phyloP scores from a whole-genome alignment of 2,797 vertebrate genomes.

The Xerus rutilus region DNA sequence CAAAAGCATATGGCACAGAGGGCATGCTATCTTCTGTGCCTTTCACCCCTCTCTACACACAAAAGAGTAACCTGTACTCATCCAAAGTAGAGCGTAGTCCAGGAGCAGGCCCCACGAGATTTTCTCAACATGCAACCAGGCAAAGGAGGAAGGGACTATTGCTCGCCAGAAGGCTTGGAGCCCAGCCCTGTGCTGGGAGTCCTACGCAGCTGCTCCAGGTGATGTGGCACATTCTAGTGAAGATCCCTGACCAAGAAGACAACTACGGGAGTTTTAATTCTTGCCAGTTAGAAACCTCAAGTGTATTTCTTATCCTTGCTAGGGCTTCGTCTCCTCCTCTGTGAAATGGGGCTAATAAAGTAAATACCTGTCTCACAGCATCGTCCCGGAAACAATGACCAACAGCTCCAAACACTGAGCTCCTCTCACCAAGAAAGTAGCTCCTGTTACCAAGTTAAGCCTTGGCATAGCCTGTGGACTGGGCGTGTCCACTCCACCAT shows the following conservation, averaged over 20 bases:
- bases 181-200: neutral
- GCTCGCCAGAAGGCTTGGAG: neutral
- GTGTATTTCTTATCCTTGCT: neutral
- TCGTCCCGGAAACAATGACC: neutral
- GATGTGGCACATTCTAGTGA: rapidly evolving
- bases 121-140: neutral
- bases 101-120: neutral
- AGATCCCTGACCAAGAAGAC: neutral
- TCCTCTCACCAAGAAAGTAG: neutral
- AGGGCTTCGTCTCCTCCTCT: neutral
- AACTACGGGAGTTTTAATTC: neutral
- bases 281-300: neutral
- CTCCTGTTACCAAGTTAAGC: neutral
- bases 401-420: neutral
- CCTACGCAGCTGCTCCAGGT: neutral
- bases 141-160: neutral
- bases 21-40: neutral
- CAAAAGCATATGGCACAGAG: neutral
- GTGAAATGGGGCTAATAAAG: neutral
- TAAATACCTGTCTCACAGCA: neutral
- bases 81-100: neutral
- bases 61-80: neutral
- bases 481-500: neutral
- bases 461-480: neutral
- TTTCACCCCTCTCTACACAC: neutral